Conservation (phyloP, 2,888 invertebrate species). For the Dryococelus australis region DNA sequence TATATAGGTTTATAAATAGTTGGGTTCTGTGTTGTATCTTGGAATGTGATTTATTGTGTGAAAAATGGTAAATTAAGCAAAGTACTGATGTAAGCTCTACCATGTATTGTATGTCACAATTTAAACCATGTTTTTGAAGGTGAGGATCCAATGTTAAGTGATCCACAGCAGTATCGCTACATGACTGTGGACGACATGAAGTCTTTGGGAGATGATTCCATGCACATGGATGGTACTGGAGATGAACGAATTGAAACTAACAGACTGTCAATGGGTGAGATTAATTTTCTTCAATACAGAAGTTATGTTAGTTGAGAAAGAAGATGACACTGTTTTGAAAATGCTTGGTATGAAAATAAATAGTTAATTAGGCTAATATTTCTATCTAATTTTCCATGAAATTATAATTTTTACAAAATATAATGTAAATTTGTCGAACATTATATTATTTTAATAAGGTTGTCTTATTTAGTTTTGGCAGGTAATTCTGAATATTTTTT, state of each 20-base stretch:
- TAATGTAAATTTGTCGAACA: not conserved
- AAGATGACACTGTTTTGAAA: not conserved
- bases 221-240: slow-evolving; percentile 91
- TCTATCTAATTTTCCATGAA: no score
- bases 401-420: not conserved
- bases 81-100: not conserved
- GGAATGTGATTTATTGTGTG: no score
- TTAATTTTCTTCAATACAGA: not conserved
- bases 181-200: slow-evolving; percentile 96
- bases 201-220: slow-evolving; percentile 90
- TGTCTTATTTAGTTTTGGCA: no score
- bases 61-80: not conserved
- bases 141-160: slow-evolving; percentile 90
- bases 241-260: slow-evolving; percentile 66
- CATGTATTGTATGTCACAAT: not conserved
- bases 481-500: no score
- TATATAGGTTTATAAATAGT: no score
- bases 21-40: no score
- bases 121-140: slow-evolving; percentile 62
- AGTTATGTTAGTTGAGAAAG: not conserved
- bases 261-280: slow-evolving; percentile 39
- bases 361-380: not conserved
- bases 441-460: no score
- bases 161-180: slow-evolving; percentile 83
- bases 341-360: not conserved